Percentiles rank a stretch among this genome's conserved stretches.
These are phyloP conservation scores for Magallana nippona DNA, from an alignment of 2,888 invertebrate genomes.

Conservation along the genomic window DNA sequence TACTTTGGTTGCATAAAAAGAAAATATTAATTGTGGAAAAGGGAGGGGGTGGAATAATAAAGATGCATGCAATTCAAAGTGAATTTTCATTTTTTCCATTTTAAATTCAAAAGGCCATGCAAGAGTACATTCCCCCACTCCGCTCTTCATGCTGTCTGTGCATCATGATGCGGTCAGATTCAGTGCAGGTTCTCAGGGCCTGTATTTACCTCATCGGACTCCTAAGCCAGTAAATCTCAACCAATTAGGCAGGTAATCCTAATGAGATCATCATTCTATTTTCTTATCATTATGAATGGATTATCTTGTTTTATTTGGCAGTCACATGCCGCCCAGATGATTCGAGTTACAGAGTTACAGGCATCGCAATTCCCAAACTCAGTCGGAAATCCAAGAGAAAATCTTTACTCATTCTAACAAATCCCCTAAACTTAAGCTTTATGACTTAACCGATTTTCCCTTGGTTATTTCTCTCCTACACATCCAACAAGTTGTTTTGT, in stretches of 20 bases:
- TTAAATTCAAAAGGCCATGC: too few species aligned
- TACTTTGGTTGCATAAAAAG: too few species aligned
- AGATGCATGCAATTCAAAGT: too few species aligned
- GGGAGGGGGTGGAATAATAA: too few species aligned
- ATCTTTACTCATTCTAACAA: background rate
- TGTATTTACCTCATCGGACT: background rate
- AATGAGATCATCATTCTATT: constrained; percentile 9
- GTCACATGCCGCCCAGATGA: background rate
- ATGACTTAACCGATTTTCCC: background rate
- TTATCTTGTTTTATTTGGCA: constrained; percentile 1
- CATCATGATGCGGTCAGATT: too few species aligned
- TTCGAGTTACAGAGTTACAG: background rate
- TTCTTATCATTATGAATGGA: background rate
- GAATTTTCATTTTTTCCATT: too few species aligned
- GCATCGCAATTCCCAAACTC: constrained; percentile 1
- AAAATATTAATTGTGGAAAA: too few species aligned
- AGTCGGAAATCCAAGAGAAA: background rate
- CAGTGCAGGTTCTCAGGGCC: background rate
- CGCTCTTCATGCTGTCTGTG: too few species aligned
- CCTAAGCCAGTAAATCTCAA: background rate
- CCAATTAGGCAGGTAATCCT: background rate
- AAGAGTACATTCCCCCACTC: too few species aligned
- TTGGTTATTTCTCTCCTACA: background rate
- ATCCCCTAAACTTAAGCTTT: constrained; percentile 9
- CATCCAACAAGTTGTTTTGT: constrained; percentile 10